These are phyloP conservation scores for Nebria salina DNA, from an alignment of 2,888 invertebrate species.

Conservation along the genomic window DNA sequence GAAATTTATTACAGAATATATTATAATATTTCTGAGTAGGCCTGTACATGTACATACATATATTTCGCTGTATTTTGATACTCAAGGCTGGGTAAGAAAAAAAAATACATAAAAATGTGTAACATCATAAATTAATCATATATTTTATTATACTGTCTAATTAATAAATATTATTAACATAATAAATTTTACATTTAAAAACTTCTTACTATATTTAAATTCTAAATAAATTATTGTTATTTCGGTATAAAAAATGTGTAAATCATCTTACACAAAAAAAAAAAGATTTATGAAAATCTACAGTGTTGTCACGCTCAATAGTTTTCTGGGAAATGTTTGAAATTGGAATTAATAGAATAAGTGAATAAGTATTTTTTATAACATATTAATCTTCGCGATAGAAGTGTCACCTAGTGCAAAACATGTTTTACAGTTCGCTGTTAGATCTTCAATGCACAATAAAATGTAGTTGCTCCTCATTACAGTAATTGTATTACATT, in stretches of 20 bases:
- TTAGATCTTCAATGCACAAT: constrained; percentile 38
- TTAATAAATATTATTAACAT: background rate
- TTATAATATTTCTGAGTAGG: constrained; percentile 15
- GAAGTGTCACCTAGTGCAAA: too few relatives aligned
- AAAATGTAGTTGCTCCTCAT: constrained; percentile 38
- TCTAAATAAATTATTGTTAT: too few relatives aligned
- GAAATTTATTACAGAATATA: constrained; percentile 24
- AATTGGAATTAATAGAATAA: too few relatives aligned
- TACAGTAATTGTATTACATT: constrained; percentile 44
- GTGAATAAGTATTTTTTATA: too few relatives aligned
- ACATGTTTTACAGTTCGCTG: constrained; percentile 15
- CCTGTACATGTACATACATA: background rate
- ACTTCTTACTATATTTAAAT: too few relatives aligned
- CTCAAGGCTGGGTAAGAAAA: background rate
- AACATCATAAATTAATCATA: background rate
- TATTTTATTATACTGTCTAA: background rate
- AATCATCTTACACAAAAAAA: too few relatives aligned
- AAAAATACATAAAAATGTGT: background rate
- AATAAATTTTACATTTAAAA: too few relatives aligned
- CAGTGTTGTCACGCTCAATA: too few relatives aligned
- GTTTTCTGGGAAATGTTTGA: too few relatives aligned
- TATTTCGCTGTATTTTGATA: background rate
- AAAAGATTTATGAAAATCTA: too few relatives aligned
- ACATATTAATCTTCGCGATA: too few relatives aligned
- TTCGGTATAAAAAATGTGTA: too few relatives aligned